phyloP scores from a whole-genome alignment of 2,797 vertebrate species.

The Thaleichthys pacificus region DNA sequence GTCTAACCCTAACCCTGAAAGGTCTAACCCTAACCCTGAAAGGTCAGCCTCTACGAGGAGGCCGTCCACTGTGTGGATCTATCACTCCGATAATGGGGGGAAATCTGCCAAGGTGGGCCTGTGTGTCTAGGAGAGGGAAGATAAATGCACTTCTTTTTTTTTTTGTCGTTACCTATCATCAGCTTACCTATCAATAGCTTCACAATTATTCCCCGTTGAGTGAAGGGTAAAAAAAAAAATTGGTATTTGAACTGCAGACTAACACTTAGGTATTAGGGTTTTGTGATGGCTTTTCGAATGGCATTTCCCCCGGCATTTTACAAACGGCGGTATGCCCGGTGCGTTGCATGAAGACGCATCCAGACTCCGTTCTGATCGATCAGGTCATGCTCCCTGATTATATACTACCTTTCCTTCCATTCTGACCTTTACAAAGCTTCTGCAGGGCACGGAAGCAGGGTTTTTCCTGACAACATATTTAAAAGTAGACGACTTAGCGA shows the following conservation, averaged over 20 bases:
- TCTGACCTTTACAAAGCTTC: conserved; percentile 6
- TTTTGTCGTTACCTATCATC: neutral
- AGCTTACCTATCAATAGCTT: too few species aligned
- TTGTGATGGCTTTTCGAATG: conserved; percentile 30
- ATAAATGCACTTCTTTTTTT: conserved; percentile 18
- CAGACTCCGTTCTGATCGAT: conserved; percentile 21
- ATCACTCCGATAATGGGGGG: conserved; percentile 42
- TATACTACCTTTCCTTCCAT: neutral
- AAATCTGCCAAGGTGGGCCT: conserved; percentile 19
- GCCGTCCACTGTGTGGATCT: conserved; percentile 42
- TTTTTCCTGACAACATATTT: neutral
- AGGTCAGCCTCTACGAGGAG: conserved; percentile 52
- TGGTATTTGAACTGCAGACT: conserved; percentile 20
- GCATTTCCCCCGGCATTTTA: conserved; percentile 8
- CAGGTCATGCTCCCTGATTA: neutral
- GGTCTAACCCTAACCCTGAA: too few species aligned
- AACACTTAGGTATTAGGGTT: conserved; percentile 20
- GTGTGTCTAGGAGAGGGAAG: conserved; percentile 22
- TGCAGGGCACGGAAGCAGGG: neutral
- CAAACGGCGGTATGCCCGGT: neutral
- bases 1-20: too few species aligned
- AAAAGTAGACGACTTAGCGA: neutral
- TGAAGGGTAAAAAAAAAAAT: neutral
- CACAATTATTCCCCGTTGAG: conserved; percentile 16
- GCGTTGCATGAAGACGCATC: conserved; percentile 3